Evolutionary conservation across 2,888 invertebrate species (phyloP), one percentile per base, ranked within the genome.

Genomic region (Acleris emargana): DNA sequence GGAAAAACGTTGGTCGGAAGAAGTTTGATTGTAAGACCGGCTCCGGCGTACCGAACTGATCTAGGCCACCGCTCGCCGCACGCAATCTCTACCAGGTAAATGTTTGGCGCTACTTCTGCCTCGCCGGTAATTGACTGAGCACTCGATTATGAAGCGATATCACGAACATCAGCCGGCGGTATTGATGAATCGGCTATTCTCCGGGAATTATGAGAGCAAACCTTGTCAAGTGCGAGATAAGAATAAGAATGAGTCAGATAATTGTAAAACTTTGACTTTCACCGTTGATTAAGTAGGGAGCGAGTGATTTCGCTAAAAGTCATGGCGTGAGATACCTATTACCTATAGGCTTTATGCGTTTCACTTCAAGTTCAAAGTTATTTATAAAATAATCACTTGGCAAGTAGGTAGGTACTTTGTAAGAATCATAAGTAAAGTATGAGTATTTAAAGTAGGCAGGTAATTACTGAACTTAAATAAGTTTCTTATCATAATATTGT

Each of bases 61-160:
- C 73, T 86, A 84, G 86, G 86, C 78, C 86, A 79, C 67, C 76
- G 70, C 73, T 79, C 76, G 75, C 60, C 74, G 78, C 86, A 85
- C 84, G 84, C 85, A 77, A 83, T 76, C 68, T 69, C 67, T 68
- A 71, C 66, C 70, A 73, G 72, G 76, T 75, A 72, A 67, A 69
- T 72, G 68, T 62, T 71, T 66, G 66, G 66, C 60, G 57, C 60
- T 61, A 61, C 51, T 61, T 60, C 53, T 50, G 59, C 54, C 49
- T 18, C 47, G 64, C 54, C 59, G 20, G 59, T 49, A 50, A 60
- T 64, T 63, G 53, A 55, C 64, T 62, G 55, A 62, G 42, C 59
- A 64, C 59, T 59, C 59, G 58, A 47, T 59, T 60, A 60, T 55
- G 17, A 49, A 43, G n/a, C 47, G n/a, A 50, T 64, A 55, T 28